A percentile compares a stretch with the other conserved stretches of the same genome.
These are phyloP conservation scores for Drosophila nr. medialis DNA, from an alignment of 2,888 invertebrate genomes.

Conservation along the genomic window DNA sequence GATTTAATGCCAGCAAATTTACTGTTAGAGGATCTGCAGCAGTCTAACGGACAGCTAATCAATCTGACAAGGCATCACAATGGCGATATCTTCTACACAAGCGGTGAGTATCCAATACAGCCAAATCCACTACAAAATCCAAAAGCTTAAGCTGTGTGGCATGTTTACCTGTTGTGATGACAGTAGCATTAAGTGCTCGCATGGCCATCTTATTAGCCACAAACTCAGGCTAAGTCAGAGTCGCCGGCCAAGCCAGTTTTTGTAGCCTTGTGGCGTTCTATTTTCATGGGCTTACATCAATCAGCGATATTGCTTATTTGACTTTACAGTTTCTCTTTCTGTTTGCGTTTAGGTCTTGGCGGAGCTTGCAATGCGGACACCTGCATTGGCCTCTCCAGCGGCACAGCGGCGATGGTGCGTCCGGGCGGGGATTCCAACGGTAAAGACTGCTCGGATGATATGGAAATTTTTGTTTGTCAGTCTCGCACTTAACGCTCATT, in stretches of 20 bases:
- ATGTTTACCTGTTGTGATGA: slow-evolving; percentile 51
- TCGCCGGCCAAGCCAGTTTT: slow-evolving; percentile 22
- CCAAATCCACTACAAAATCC: slow-evolving; percentile 13
- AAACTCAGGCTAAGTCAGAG: slow-evolving; percentile 20
- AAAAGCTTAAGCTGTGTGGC: slow-evolving; percentile 38
- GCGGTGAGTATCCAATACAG: slow-evolving; percentile 77
- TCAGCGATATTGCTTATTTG: slow-evolving; percentile 30
- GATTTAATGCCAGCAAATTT: slow-evolving; percentile 76
- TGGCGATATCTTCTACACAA: slow-evolving; percentile 84
- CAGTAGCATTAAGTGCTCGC: slow-evolving; percentile 72
- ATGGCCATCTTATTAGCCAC: slow-evolving; percentile 47
- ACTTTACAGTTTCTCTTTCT: slow-evolving; percentile 46
- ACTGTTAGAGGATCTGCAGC: slow-evolving; percentile 81
- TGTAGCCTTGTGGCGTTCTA: slow-evolving; percentile 38
- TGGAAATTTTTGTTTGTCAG: slow-evolving; percentile 56
- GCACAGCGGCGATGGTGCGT: slow-evolving; percentile 82
- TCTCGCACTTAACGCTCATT: slow-evolving; percentile 25
- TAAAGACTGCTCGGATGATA: slow-evolving; percentile 73
- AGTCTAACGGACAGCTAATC: slow-evolving; percentile 77
- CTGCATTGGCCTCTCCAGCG: slow-evolving; percentile 85
- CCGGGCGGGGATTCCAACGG: slow-evolving; percentile 74
- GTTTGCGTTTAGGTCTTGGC: slow-evolving; percentile 65
- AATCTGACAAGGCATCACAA: slow-evolving; percentile 85
- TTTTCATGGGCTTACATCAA: slow-evolving; percentile 70
- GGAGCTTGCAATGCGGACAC: slow-evolving; percentile 83